These are phyloP conservation scores for Drosophila histrio DNA, from an alignment of 2,888 invertebrate species.

Conservation along the genomic window DNA sequence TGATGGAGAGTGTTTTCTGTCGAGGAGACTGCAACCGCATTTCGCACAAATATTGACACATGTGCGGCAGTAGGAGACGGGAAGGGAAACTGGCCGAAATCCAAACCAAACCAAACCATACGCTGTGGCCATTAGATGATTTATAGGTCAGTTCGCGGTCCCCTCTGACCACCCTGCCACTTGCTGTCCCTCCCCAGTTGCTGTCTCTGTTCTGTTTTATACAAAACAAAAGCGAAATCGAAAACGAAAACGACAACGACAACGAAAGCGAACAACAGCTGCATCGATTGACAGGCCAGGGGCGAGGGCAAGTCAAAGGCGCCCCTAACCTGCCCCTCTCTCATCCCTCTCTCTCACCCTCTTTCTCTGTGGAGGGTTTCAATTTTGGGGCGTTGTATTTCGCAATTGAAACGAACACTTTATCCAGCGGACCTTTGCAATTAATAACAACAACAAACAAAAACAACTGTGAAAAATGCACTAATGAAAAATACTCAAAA, in stretches of 20 bases:
- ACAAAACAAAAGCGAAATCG: conserved; percentile 53
- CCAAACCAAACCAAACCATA: conserved; percentile 46
- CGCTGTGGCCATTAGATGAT: conserved; percentile 72
- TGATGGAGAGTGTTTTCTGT: conserved; percentile 69
- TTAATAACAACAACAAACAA: conserved; percentile 37
- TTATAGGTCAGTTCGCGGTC: conserved; percentile 65
- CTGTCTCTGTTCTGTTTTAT: conserved; percentile 4
- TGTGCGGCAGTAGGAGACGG: conserved; percentile 38
- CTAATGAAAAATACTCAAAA: conserved; percentile 64
- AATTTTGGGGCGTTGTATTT: conserved; percentile 28
- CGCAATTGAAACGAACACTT: conserved; percentile 59
- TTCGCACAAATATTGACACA: conserved; percentile 78
- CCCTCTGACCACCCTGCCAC: neutral
- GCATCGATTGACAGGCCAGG: conserved; percentile 58
- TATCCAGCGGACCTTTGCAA: conserved; percentile 39
- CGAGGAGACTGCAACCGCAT: conserved; percentile 68
- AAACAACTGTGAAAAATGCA: conserved; percentile 36
- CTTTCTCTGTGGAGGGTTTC: neutral
- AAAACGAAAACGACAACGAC: conserved; percentile 59
- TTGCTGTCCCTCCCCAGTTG: neutral
- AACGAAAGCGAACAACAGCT: conserved; percentile 61
- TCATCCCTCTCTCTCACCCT: neutral
- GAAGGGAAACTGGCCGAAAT: conserved; percentile 8
- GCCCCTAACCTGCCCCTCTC: neutral
- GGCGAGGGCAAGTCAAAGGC: neutral